phyloP scores from a whole-genome alignment of 2,797 vertebrate genomes.

The Telmatherina bonti region DNA sequence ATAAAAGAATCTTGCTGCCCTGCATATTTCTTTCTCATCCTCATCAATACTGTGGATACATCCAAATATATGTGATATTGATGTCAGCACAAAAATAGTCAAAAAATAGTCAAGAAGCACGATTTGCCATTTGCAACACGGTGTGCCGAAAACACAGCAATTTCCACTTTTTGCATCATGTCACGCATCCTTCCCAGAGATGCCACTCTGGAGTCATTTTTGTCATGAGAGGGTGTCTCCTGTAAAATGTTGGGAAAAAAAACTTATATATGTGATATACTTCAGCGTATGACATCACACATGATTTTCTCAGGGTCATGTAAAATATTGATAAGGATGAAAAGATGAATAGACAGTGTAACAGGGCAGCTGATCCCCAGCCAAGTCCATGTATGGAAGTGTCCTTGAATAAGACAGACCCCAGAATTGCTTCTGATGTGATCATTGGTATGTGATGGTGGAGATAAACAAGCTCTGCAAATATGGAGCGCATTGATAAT shows the following conservation, averaged over 20 bases:
- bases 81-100: not conserved
- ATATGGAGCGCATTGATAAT: not conserved
- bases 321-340: constrained; percentile 5
- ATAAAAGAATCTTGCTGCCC: not conserved
- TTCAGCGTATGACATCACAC: not conserved
- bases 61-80: not conserved
- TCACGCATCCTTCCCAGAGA: not conserved
- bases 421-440: not conserved
- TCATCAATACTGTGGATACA: not conserved
- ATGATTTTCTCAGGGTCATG: not conserved
- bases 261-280: not conserved
- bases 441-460: not conserved
- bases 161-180: not conserved
- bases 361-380: not conserved
- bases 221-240: too few relatives aligned
- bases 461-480: not conserved
- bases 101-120: too few relatives aligned
- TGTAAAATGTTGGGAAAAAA: too few relatives aligned
- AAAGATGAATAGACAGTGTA: not conserved
- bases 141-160: not conserved
- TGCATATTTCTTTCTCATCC: not conserved
- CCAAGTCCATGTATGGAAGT: not conserved
- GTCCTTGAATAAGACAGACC: not conserved
- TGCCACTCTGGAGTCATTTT: not conserved
- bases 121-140: not conserved